A percentile compares a stretch with the other conserved stretches of the same genome.
These are phyloP conservation scores for Linurgus olivaceus DNA, from an alignment of 2,797 vertebrate species.

Conservation along the genomic window DNA sequence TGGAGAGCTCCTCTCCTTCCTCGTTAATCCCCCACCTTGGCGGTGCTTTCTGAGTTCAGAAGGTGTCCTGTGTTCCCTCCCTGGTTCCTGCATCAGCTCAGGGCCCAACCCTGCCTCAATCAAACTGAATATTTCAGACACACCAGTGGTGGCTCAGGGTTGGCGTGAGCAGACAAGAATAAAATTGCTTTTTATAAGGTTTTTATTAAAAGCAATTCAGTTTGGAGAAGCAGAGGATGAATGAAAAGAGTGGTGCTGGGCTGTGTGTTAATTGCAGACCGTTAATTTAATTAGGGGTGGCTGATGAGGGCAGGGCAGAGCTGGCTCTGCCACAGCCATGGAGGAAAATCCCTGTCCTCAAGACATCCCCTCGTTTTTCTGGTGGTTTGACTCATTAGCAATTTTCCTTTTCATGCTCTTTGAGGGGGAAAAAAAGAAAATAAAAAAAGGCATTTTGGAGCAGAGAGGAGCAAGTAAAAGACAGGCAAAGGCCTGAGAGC, in stretches of 20 bases:
- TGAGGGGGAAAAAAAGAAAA: background rate
- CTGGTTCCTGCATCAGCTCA: background rate
- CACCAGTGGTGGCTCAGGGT: background rate
- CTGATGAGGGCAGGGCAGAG: rapidly evolving
- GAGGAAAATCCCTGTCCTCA: background rate
- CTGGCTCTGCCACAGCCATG: background rate
- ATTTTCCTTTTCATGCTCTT: background rate
- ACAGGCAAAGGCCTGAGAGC: background rate
- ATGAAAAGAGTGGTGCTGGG: background rate
- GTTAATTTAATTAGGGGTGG: background rate
- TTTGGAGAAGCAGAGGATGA: background rate
- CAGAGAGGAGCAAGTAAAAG: background rate
- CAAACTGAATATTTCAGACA: background rate
- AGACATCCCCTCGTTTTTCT: background rate
- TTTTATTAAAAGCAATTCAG: background rate
- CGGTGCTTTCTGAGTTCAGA: background rate
- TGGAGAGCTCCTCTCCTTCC: background rate
- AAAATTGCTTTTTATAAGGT: background rate
- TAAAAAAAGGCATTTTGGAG: background rate
- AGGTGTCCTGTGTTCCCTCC: background rate
- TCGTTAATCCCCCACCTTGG: background rate
- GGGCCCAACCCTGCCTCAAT: background rate
- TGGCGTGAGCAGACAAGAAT: background rate
- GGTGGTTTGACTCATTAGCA: background rate
- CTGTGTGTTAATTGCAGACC: background rate